These are phyloP conservation scores for Hippoglossus stenolepis DNA, from an alignment of 2,113 vertebrate genomes.

Conservation along the genomic window DNA sequence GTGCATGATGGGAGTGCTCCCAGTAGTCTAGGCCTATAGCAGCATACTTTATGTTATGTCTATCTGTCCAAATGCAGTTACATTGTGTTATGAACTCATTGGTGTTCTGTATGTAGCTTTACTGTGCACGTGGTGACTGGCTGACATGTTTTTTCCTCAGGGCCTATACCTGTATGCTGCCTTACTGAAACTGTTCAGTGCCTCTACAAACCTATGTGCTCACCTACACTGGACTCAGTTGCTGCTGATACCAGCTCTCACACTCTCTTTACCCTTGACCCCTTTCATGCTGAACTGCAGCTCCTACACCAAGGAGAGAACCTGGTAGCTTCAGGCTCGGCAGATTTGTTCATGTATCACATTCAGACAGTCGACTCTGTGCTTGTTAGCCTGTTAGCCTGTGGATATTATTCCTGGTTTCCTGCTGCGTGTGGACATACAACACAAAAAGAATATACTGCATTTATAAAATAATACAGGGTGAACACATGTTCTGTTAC, in stretches of 20 bases:
- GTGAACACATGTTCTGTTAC: not conserved
- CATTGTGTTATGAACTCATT: no score
- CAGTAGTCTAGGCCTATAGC: no score
- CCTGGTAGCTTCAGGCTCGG: not conserved
- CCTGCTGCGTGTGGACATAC: not conserved
- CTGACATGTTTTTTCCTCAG: no score
- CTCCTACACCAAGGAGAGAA: not conserved
- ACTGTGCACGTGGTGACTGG: no score
- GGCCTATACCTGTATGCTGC: no score
- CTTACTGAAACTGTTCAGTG: no score
- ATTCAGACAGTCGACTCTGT: not conserved
- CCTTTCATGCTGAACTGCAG: not conserved
- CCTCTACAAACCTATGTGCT: no score
- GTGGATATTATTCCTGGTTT: not conserved
- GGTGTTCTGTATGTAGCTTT: no score
- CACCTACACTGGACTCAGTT: not conserved
- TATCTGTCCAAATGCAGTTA: no score
- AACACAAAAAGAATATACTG: not conserved
- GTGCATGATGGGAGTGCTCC: no score
- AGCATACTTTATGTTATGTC: no score
- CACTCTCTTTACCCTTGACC: not conserved
- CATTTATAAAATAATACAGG: not conserved
- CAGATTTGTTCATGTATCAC: not conserved
- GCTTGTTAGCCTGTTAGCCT: constrained; percentile 4
- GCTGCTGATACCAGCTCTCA: not conserved